These are phyloP conservation scores for Luperina nickerlii DNA, from an alignment of 2,888 invertebrate genomes.

Conservation along the genomic window DNA sequence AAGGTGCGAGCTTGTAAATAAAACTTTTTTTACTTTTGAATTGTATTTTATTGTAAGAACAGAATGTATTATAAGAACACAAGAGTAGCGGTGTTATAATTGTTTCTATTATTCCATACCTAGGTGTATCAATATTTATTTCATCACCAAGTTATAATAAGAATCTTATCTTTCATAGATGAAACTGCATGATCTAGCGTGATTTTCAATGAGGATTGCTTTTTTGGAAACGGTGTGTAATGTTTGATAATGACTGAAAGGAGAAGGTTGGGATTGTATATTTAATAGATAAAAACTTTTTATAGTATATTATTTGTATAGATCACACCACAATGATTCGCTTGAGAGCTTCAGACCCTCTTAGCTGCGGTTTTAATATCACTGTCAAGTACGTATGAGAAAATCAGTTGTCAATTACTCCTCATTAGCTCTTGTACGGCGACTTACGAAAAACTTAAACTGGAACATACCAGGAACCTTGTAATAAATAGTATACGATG, in stretches of 20 bases:
- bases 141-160: slow-evolving; percentile 73
- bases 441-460: no score
- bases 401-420: background rate
- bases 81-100: no score
- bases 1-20: background rate
- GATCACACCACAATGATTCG: background rate
- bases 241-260: background rate
- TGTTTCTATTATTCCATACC: no score
- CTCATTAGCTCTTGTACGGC: background rate
- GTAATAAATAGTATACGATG: no score
- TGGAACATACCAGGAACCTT: no score
- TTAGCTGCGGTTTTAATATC: background rate
- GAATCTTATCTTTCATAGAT: slow-evolving; percentile 81
- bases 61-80: no score
- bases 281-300: no score
- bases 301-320: no score
- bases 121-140: background rate
- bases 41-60: background rate
- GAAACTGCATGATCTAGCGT: slow-evolving; percentile 69
- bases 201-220: background rate
- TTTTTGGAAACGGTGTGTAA: background rate
- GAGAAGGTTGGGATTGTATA: no score
- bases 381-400: background rate
- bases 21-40: background rate
- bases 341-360: background rate